Percentiles rank a stretch among this genome's conserved stretches.
These are phyloP conservation scores for Akabosia matsudoensis DNA, from an alignment of 1,140 invertebrate genomes.

Conservation along the genomic window DNA sequence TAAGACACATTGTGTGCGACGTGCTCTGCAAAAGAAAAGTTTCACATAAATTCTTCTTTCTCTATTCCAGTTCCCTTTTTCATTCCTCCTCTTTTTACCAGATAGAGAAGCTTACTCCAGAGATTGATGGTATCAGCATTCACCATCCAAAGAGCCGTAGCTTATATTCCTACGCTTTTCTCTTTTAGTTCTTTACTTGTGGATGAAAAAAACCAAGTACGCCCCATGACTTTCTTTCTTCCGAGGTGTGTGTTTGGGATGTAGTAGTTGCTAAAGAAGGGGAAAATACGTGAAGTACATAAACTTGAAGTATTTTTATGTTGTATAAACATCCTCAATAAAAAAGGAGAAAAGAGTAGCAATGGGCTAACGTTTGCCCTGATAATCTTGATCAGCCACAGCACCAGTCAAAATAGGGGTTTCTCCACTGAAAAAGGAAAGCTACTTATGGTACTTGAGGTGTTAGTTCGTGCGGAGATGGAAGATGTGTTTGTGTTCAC, in stretches of 20 bases:
- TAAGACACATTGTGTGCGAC: slow-evolving; percentile 2
- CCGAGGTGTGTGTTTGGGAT: neutral
- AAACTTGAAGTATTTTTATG: neutral
- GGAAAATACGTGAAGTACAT: slow-evolving; percentile 22
- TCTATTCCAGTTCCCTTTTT: neutral
- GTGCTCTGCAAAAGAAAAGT: slow-evolving; percentile 19
- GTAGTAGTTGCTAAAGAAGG: neutral
- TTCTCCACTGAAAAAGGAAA: too few relatives aligned
- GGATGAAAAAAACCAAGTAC: neutral
- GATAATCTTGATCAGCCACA: neutral
- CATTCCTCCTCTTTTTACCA: neutral
- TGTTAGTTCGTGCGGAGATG: neutral
- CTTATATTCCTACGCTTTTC: neutral
- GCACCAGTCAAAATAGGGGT: neutral
- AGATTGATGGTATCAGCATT: neutral
- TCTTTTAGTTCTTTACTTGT: neutral
- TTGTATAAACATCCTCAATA: slow-evolving; percentile 14
- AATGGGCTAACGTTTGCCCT: neutral
- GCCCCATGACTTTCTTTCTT: slow-evolving; percentile 14
- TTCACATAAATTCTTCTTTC: neutral
- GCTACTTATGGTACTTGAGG: neutral
- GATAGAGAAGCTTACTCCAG: neutral
- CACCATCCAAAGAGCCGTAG: neutral
- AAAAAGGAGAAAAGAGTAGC: neutral
- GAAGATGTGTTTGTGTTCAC: neutral